Base-by-base conservation (phyloP, 2,888 invertebrate species). In the Macaria notata region DNA sequence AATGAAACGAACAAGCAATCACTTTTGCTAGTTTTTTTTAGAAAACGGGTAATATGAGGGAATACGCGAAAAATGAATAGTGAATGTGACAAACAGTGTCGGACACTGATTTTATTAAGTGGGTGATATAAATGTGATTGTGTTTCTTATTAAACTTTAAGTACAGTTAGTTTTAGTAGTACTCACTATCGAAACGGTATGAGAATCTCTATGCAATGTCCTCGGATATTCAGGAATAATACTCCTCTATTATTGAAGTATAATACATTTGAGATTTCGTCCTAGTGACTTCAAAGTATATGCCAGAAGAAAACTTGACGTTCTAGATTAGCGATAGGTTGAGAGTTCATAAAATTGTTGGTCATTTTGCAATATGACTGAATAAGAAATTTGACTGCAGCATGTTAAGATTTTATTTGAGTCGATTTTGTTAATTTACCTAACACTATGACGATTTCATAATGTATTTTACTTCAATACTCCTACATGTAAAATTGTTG, bases 101-200 rank as follows among this genome's bases (percentile, higher is more conserved):
- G 52, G 63, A 63, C 66, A 68, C 75, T 73, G 44, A 45, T 36
- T 50, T 71, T 66, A 61, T 54, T 78, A 76, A 78, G 87, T 85
- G 90, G 87, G 91, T 91, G 91, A 90, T 91, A 90, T 88, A 81
- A 81, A 88, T 91, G 91, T 91, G 91, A 90, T 90, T 88, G 90
- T 87, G 89, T 88, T 83, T 84, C 72, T 82, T 59, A 72, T 83
- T 84, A 80, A 84, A 88, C 84, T 81, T 65, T 86, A 86, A 88
- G 84, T 88, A 88, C 86, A 85, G 72, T 84, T 87, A 86, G 76
- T 56, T 48, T 68, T 79, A 75, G 77, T 78, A 78, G 76, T 78
- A 75, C 73, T 76, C 78, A 75, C 72, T 70, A 73, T 70, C 70
- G 65, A 69, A 67, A 58, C 61, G 62, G 63, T 68, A 72, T 65